Evolutionary conservation across 2,113 vertebrate genomes (phyloP).

Genomic region (Dasyornis broadbenti): DNA sequence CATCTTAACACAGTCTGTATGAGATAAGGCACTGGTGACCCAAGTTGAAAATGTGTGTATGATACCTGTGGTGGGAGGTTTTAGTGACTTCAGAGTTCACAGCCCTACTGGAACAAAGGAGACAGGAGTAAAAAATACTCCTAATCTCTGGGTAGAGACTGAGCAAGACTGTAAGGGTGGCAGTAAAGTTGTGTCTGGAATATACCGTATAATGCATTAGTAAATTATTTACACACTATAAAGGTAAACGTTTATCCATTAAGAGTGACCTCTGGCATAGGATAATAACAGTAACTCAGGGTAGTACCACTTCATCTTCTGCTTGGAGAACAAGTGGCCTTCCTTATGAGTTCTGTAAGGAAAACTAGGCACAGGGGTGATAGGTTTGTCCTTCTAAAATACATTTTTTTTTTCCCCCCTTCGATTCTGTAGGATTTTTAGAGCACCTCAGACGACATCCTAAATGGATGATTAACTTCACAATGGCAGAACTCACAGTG

Average conservation of each 20-base stretch:
- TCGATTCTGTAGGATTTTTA: background rate
- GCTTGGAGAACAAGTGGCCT: background rate
- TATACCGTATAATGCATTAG: background rate
- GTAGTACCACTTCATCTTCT: background rate
- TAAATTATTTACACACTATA: constrained; percentile 29
- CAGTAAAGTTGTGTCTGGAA: background rate
- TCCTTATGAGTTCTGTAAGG: background rate
- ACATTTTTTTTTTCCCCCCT: background rate
- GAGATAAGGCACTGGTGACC: background rate
- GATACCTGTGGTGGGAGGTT: background rate
- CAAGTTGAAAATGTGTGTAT: background rate
- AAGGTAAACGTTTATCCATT: constrained; percentile 7
- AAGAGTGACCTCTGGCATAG: background rate
- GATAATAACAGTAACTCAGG: background rate
- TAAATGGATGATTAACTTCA: constrained; percentile 16
- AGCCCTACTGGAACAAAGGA: background rate
- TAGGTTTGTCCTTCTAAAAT: background rate
- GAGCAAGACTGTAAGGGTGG: background rate
- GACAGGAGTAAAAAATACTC: background rate
- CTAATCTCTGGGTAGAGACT: background rate
- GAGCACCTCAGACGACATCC: background rate
- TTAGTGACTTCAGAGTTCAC: background rate
- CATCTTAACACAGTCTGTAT: background rate
- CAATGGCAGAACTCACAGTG: constrained; percentile 71
- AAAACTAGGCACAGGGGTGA: background rate